These are phyloP conservation scores for Melanotus villosus DNA, from an alignment of 2,888 invertebrate genomes.

Conservation along the genomic window DNA sequence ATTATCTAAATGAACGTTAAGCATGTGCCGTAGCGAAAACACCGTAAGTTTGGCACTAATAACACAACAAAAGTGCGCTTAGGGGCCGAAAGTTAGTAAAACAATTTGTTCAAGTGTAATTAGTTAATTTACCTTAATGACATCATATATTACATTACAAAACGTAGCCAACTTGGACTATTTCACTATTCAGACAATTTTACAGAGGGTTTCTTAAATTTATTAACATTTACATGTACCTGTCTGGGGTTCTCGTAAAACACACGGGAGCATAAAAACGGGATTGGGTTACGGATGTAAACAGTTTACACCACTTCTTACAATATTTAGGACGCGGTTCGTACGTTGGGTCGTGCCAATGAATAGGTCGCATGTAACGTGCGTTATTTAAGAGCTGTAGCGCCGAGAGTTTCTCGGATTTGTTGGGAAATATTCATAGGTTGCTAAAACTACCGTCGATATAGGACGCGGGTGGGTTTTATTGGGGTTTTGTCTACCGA, in stretches of 20 bases:
- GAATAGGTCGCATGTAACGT: constrained; percentile 35
- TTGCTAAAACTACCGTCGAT: constrained; percentile 29
- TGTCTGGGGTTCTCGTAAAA: not conserved
- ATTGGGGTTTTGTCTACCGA: constrained; percentile 33
- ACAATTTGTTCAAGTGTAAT: constrained; percentile 48
- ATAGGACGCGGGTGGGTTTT: constrained; percentile 37
- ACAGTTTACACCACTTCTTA: constrained; percentile 28
- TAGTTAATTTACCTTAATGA: constrained; percentile 48
- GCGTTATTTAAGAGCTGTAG: constrained; percentile 33
- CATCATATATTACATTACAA: constrained; percentile 36
- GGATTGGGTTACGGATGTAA: constrained; percentile 21
- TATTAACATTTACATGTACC: constrained; percentile 9
- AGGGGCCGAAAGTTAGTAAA: constrained; percentile 45
- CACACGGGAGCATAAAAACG: constrained; percentile 1
- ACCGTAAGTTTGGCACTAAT: constrained; percentile 43
- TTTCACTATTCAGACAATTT: constrained; percentile 28
- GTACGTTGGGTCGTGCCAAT: constrained; percentile 24
- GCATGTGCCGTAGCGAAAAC: constrained; percentile 38
- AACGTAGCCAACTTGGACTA: constrained; percentile 29
- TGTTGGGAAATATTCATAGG: constrained; percentile 43
- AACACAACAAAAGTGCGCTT: constrained; percentile 45
- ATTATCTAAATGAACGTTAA: constrained; percentile 41
- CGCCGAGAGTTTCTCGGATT: constrained; percentile 38
- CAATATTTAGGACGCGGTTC: constrained; percentile 28
- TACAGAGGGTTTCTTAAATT: constrained; percentile 22